A percentile compares a stretch with the other conserved stretches of the same genome.
These are phyloP conservation scores for Ahaetulla prasina DNA, from an alignment of 2,113 vertebrate genomes.

Conservation along the genomic window DNA sequence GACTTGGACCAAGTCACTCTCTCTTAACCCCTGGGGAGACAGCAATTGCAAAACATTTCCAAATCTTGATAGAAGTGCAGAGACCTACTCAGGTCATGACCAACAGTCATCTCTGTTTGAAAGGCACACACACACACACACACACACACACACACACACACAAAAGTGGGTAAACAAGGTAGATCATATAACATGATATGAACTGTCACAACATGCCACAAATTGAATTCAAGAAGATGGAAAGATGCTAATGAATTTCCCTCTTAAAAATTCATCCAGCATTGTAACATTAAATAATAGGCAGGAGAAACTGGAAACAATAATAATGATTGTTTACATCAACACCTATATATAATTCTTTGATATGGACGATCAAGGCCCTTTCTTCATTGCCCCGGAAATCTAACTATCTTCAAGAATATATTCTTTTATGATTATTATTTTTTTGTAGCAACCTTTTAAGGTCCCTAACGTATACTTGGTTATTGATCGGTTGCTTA, in stretches of 20 bases:
- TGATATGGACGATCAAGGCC: background rate
- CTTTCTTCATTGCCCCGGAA: background rate
- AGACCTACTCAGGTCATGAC: background rate
- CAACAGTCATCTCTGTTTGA: background rate
- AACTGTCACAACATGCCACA: background rate
- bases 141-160: background rate
- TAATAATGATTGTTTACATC: background rate
- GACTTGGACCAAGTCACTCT: background rate
- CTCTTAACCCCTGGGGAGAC: background rate
- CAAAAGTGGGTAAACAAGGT: background rate
- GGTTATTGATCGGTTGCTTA: slow-evolving; percentile 7
- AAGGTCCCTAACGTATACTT: background rate
- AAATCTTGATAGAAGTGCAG: background rate
- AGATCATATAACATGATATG: background rate
- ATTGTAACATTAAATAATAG: background rate
- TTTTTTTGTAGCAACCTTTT: background rate
- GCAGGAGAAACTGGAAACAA: background rate
- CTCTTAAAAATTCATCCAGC: too few relatives aligned
- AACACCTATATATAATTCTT: background rate
- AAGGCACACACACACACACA: background rate
- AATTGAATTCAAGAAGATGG: background rate
- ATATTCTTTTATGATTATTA: background rate
- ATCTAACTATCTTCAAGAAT: background rate
- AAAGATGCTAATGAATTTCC: background rate
- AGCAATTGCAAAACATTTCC: background rate